Percentiles rank a stretch among this genome's conserved stretches.
These are phyloP conservation scores for Arctocebus calabarensis DNA, from an alignment of 2,797 vertebrate species.

Conservation along the genomic window DNA sequence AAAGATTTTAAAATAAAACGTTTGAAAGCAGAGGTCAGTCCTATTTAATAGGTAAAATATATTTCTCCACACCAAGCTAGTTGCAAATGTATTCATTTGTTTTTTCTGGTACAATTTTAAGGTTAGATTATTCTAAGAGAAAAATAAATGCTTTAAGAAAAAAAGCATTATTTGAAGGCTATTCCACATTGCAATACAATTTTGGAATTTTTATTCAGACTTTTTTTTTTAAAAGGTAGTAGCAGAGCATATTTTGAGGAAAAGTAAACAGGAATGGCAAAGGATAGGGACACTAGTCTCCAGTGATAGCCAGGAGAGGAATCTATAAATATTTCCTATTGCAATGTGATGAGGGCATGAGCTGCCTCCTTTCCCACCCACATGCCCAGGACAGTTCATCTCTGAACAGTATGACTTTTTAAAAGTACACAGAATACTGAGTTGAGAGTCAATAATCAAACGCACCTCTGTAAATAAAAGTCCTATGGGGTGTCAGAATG, in stretches of 20 bases:
- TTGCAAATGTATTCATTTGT: constrained; percentile 45
- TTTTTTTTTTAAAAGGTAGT: neutral
- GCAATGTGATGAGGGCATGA: neutral
- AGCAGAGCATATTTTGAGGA: constrained; percentile 3
- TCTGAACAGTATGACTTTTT: neutral
- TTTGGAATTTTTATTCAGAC: constrained; percentile 35
- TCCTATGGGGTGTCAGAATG: neutral
- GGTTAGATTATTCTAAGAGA: constrained; percentile 14
- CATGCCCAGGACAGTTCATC: neutral
- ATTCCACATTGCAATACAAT: neutral
- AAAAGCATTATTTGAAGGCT: neutral
- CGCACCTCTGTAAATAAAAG: neutral
- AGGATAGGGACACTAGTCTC: neutral
- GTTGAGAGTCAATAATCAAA: constrained; percentile 43
- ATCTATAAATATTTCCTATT: neutral
- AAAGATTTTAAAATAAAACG: neutral
- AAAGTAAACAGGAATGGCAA: neutral
- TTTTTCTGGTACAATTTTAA: constrained; percentile 47
- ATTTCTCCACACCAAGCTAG: neutral
- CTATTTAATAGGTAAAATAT: constrained; percentile 28
- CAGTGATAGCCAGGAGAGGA: neutral
- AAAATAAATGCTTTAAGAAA: constrained; percentile 6
- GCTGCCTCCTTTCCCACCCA: neutral
- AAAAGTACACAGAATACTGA: neutral
- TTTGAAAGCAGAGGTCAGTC: neutral